These are phyloP conservation scores for Ennomos fuscantarius DNA, from an alignment of 2,888 invertebrate species.

Conservation along the genomic window DNA sequence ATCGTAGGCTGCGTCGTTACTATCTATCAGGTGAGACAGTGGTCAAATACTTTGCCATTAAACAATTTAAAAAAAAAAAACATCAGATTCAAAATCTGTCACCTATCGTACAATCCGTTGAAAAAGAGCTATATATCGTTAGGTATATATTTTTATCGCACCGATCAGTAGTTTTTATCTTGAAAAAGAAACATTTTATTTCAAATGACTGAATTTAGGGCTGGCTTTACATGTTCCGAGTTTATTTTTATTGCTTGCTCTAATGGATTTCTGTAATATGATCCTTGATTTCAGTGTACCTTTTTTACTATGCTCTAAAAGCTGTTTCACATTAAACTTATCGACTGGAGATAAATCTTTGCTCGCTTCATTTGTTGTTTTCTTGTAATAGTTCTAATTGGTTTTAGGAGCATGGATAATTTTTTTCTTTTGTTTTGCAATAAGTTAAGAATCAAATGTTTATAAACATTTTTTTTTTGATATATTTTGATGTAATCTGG, in stretches of 20 bases:
- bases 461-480: no score
- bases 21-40: no score
- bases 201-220: conserved; percentile 73
- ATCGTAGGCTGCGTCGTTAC: no score
- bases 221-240: conserved; percentile 42
- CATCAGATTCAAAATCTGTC: no score
- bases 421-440: no score
- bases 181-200: conserved; percentile 55
- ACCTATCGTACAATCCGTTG: no score
- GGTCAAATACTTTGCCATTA: no score
- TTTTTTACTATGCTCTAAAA: conserved; percentile 63
- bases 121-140: not conserved
- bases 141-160: conserved; percentile 41
- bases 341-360: conserved; percentile 55
- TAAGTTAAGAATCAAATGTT: no score
- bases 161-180: conserved; percentile 42
- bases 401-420: not conserved
- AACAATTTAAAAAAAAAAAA: no score
- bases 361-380: conserved; percentile 25
- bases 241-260: conserved; percentile 80
- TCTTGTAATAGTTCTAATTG: conserved; percentile 17
- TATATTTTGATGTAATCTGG: no score
- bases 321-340: conserved; percentile 50
- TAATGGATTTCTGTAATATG: conserved; percentile 83
- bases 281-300: conserved; percentile 74